Conservation (phyloP, 2,888 invertebrate genomes). For the Bombylius discolor region DNA sequence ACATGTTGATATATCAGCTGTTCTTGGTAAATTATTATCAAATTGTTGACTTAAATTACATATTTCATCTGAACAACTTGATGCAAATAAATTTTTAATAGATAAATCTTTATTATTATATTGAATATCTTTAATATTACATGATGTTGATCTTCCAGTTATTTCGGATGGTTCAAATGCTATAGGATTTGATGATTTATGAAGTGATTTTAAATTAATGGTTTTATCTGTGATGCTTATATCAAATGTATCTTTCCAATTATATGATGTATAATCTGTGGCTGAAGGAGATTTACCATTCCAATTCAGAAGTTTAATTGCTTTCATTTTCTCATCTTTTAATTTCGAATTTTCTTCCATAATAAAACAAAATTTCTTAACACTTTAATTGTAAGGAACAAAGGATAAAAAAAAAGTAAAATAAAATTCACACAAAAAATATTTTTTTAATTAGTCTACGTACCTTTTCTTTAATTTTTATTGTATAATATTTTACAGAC, state of each 20-base stretch:
- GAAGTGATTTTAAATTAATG: constrained; percentile 26
- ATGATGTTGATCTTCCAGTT: constrained; percentile 31
- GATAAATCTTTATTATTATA: constrained; percentile 17
- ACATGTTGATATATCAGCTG: constrained; percentile 26
- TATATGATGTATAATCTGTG: background rate
- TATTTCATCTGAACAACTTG: constrained; percentile 28
- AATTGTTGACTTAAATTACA: constrained; percentile 13
- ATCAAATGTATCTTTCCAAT: background rate
- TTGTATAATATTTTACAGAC: too few species aligned
- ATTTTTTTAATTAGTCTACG: too few species aligned
- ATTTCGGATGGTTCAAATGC: constrained; percentile 33
- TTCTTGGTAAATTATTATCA: constrained; percentile 24
- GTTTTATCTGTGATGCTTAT: constrained; percentile 23
- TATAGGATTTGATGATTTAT: constrained; percentile 11
- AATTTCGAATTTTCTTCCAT: too few species aligned
- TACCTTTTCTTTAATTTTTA: too few species aligned
- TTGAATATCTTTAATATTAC: constrained; percentile 9
- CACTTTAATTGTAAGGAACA: too few species aligned
- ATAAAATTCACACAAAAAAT: too few species aligned
- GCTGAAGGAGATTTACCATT: too few species aligned
- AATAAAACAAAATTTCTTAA: too few species aligned
- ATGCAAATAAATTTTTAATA: constrained; percentile 31
- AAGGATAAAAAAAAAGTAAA: too few species aligned
- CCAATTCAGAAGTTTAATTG: too few species aligned
- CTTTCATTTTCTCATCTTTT: too few species aligned